A percentile compares a stretch with the other conserved stretches of the same genome.
These are phyloP conservation scores for Colletes gigas DNA, from an alignment of 1,140 invertebrate species.

Conservation along the genomic window DNA sequence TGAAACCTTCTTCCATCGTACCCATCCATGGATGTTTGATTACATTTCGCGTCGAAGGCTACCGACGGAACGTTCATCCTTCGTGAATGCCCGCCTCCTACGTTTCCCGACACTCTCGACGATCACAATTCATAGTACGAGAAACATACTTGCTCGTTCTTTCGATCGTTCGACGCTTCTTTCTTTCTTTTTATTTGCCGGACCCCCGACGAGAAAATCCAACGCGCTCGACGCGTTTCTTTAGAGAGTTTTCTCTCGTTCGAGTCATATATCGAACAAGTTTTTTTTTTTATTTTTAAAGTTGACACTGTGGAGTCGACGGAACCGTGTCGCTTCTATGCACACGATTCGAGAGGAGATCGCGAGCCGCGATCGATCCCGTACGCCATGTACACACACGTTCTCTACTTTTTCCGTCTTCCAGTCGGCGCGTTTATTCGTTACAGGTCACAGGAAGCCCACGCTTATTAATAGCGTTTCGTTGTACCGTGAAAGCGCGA, in stretches of 20 bases:
- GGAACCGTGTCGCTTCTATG: not conserved
- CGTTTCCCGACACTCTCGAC: not conserved
- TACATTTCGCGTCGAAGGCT: not conserved
- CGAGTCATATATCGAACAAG: not conserved
- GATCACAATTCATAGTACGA: not conserved
- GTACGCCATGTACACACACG: not conserved
- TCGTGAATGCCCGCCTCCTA: too few relatives aligned
- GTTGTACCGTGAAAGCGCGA: conserved; percentile 43
- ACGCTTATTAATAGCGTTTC: conserved; percentile 33
- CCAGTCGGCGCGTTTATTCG: conserved; percentile 29
- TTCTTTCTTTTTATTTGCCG: too few relatives aligned
- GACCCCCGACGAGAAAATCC: too few relatives aligned
- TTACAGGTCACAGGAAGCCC: conserved; percentile 24
- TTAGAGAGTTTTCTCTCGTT: not conserved
- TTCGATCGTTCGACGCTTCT: not conserved
- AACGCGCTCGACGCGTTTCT: not conserved
- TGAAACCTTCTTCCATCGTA: not conserved
- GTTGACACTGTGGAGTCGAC: too few relatives aligned
- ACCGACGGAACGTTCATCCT: not conserved
- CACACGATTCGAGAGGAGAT: not conserved
- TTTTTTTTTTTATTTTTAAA: not conserved
- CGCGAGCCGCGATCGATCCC: not conserved
- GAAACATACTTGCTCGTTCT: not conserved
- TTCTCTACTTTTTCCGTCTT: conserved; percentile 55
- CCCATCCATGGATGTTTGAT: not conserved